Conservation (phyloP, 2,888 invertebrate species). For the Formica aserva region DNA sequence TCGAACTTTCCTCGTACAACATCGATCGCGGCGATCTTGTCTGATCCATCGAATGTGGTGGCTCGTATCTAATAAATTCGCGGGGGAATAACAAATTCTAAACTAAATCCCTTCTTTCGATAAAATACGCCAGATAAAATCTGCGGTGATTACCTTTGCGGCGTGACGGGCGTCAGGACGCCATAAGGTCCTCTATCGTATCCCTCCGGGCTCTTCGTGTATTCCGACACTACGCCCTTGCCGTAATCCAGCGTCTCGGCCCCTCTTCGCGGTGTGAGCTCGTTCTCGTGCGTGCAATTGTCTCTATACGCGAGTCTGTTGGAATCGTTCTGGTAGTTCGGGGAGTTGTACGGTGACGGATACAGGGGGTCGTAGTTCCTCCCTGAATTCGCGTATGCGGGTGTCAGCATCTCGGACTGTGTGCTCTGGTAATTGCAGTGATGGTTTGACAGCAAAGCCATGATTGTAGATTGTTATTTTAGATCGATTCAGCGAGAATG, state of each 20-base stretch:
- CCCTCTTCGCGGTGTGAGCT: slow-evolving; percentile 76
- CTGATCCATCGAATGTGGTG: slow-evolving; percentile 74
- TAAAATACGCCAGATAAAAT: neutral
- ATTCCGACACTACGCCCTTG: slow-evolving; percentile 70
- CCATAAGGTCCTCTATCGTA: slow-evolving; percentile 81
- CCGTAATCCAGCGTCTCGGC: slow-evolving; percentile 67
- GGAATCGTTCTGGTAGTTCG: slow-evolving; percentile 75
- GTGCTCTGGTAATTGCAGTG: slow-evolving; percentile 77
- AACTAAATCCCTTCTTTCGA: neutral
- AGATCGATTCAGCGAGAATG: neutral
- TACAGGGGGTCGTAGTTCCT: slow-evolving; percentile 78
- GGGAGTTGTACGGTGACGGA: slow-evolving; percentile 82
- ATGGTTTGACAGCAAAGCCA: slow-evolving; percentile 82
- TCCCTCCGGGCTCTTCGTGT: slow-evolving; percentile 78
- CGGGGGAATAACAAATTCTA: neutral
- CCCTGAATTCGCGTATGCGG: slow-evolving; percentile 68
- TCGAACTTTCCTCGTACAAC: slow-evolving; percentile 81
- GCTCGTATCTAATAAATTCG: slow-evolving; percentile 74
- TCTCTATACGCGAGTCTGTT: slow-evolving; percentile 74
- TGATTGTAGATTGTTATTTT: slow-evolving; percentile 48
- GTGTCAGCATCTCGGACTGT: slow-evolving; percentile 77
- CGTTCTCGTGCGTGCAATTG: slow-evolving; percentile 75
- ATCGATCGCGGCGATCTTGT: slow-evolving; percentile 77
- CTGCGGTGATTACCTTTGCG: slow-evolving; percentile 78
- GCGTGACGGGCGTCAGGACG: slow-evolving; percentile 80